Evolutionary conservation across 2,888 invertebrate species (phyloP).

Genomic region (Automeris io): DNA sequence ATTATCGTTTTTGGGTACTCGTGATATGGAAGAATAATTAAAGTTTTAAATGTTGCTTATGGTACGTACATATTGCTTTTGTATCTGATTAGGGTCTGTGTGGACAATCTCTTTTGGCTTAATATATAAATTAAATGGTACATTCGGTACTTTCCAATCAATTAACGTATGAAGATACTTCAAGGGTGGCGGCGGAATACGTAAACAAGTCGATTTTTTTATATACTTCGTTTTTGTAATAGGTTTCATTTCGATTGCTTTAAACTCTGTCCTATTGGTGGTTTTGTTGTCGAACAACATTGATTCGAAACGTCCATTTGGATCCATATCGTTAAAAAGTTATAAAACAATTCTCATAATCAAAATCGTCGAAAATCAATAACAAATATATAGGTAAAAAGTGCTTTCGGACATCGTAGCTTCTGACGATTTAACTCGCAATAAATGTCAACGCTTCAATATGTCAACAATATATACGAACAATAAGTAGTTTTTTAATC

Average conservation of each 20-base stretch:
- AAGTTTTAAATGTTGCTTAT: too few species aligned
- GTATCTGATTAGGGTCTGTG: slow-evolving; percentile 25
- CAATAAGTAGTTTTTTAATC: too few species aligned
- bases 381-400: too few species aligned
- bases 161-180: slow-evolving; percentile 30
- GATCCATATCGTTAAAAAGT: slow-evolving; percentile 3
- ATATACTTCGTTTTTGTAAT: slow-evolving; percentile 19
- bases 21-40: too few species aligned
- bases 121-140: slow-evolving; percentile 25
- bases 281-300: slow-evolving; percentile 31
- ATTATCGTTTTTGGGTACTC: too few species aligned
- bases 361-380: too few species aligned
- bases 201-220: slow-evolving; percentile 13
- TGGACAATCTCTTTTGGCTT: slow-evolving; percentile 26
- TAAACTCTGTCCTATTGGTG: slow-evolving; percentile 21
- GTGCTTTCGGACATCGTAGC: too few species aligned
- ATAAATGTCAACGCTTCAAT: too few species aligned
- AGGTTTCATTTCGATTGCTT: slow-evolving; percentile 14
- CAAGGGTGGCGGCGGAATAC: slow-evolving; percentile 16
- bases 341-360: too few species aligned
- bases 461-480: too few species aligned
- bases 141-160: slow-evolving; percentile 21
- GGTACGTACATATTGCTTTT: slow-evolving; percentile 17
- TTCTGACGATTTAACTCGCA: too few species aligned
- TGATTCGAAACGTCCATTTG: slow-evolving; percentile 14